phyloP scores from a whole-genome alignment of 2,113 vertebrate genomes.

The Scalopus aquaticus region DNA sequence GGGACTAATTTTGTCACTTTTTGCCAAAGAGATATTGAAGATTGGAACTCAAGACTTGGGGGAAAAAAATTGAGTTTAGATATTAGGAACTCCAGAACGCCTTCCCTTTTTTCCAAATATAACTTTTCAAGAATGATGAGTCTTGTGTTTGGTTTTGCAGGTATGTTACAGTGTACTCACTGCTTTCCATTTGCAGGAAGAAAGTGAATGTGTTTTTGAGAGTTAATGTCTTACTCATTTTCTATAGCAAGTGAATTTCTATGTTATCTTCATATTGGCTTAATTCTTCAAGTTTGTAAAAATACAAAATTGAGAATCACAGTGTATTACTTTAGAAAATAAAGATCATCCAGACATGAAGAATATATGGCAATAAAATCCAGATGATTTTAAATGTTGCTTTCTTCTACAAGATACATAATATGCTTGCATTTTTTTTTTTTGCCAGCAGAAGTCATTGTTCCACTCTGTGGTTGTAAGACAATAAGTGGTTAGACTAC shows the following conservation, averaged over 20 bases:
- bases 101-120: too few relatives aligned
- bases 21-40: background rate
- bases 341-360: background rate
- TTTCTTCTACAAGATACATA: background rate
- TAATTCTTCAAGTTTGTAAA: slow-evolving; percentile 24
- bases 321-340: background rate
- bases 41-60: background rate
- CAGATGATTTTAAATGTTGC: slow-evolving; percentile 17
- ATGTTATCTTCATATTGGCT: background rate
- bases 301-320: slow-evolving; percentile 4
- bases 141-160: background rate
- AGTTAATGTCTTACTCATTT: background rate
- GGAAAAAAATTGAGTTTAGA: background rate
- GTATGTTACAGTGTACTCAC: background rate
- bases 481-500: background rate
- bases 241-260: slow-evolving; percentile 9
- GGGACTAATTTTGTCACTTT: background rate
- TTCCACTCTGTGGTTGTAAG: slow-evolving; percentile 32
- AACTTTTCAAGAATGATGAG: background rate
- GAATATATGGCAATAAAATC: slow-evolving; percentile 20
- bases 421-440: background rate
- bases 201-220: background rate
- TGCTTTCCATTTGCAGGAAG: background rate
- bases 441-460: slow-evolving; percentile 53
- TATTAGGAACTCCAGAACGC: background rate